These are phyloP conservation scores for Atta texana DNA, from an alignment of 1,140 invertebrate genomes.

Conservation along the genomic window DNA sequence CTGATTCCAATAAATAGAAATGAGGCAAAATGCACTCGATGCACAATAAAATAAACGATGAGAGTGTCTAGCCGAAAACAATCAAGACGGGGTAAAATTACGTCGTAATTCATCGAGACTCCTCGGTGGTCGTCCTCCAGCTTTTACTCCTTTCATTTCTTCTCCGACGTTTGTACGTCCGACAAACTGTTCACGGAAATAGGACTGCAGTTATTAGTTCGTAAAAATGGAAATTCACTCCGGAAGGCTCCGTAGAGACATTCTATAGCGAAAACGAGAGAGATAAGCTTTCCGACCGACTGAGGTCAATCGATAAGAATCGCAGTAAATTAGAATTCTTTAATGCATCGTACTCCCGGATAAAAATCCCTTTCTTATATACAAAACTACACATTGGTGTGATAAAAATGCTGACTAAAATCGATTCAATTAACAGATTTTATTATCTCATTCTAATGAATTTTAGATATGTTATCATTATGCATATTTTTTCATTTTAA, in stretches of 20 bases:
- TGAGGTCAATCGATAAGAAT: constrained; percentile 66
- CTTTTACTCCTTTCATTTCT: constrained; percentile 8
- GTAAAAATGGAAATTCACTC: constrained; percentile 61
- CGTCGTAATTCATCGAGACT: constrained; percentile 61
- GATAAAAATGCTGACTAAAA: constrained; percentile 51
- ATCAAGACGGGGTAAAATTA: constrained; percentile 61
- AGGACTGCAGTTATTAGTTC: constrained; percentile 65
- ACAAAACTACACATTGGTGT: constrained; percentile 50
- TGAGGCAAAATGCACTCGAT: neutral
- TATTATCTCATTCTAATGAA: constrained; percentile 12
- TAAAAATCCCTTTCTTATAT: constrained; percentile 46
- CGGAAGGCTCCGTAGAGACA: constrained; percentile 1
- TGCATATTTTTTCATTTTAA: neutral
- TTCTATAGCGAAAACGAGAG: constrained; percentile 57
- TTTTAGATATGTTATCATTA: constrained; percentile 9
- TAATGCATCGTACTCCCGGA: constrained; percentile 48
- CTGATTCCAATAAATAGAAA: constrained; percentile 65
- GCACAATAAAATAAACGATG: constrained; percentile 11
- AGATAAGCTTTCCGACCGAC: constrained; percentile 63
- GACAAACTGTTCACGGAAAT: constrained; percentile 38
- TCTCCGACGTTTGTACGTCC: neutral
- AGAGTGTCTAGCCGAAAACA: constrained; percentile 76
- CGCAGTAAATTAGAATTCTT: constrained; percentile 68
- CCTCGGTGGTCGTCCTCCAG: neutral
- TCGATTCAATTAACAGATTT: constrained; percentile 66